Percentiles rank a stretch among this genome's conserved stretches.
Evolutionary conservation across 2,888 invertebrate species (phyloP).

Genomic region (Sericinus montela): DNA sequence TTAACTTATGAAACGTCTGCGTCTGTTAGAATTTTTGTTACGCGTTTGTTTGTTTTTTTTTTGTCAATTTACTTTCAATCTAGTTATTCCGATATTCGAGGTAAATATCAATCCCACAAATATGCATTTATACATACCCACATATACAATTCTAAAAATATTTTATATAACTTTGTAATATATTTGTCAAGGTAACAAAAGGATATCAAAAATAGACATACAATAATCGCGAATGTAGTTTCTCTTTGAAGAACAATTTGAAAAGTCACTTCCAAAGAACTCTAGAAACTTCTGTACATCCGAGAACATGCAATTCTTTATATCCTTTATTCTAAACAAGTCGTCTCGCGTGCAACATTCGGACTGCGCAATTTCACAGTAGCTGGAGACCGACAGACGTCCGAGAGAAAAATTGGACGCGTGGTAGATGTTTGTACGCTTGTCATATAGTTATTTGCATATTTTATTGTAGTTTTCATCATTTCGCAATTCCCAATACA

Average conservation of each 20-base stretch:
- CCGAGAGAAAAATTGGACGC: constrained; percentile 29
- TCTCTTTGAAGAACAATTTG: constrained; percentile 10
- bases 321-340: constrained; percentile 29
- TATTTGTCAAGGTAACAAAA: no score
- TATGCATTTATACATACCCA: no score
- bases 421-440: constrained; percentile 32
- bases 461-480: constrained; percentile 2
- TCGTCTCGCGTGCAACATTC: constrained; percentile 38
- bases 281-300: constrained; percentile 10
- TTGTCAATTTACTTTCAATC: no score
- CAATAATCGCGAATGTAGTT: background rate
- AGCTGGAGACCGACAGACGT: constrained; percentile 48
- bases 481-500: no score
- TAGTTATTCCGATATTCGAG: no score
- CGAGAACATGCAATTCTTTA: constrained; percentile 17
- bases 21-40: no score
- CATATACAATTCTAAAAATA: no score
- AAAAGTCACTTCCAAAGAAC: constrained; percentile 9
- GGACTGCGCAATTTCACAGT: constrained; percentile 64
- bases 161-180: no score
- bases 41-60: no score
- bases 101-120: no score
- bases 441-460: constrained; percentile 10
- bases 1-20: no score
- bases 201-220: background rate